A percentile compares a stretch with the other conserved stretches of the same genome.
phyloP scores from a whole-genome alignment of 2,113 vertebrate genomes.

The Melospiza melodia region DNA sequence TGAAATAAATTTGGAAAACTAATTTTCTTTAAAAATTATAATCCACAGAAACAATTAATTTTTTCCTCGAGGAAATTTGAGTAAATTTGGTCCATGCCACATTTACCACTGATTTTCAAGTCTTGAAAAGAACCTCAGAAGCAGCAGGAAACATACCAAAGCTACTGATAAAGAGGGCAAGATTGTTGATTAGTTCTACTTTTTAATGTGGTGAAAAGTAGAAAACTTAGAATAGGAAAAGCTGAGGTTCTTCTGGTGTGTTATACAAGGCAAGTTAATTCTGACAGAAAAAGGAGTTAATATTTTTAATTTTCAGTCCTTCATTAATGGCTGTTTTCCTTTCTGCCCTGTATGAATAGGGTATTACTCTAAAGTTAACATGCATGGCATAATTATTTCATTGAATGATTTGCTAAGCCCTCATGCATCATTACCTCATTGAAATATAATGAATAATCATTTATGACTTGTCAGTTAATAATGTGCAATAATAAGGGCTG shows the following conservation, averaged over 20 bases:
- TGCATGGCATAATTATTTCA: background rate
- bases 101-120: background rate
- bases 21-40: background rate
- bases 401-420: background rate
- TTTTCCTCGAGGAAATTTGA: background rate
- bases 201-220: background rate
- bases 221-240: background rate
- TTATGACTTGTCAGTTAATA: background rate
- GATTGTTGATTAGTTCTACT: background rate
- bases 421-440: background rate
- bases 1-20: background rate
- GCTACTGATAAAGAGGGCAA: background rate
- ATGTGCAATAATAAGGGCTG: background rate
- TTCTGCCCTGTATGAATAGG: background rate
- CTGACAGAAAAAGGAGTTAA: background rate
- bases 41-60: background rate
- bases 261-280: background rate
- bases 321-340: background rate
- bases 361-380: background rate
- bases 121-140: background rate
- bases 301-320: background rate
- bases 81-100: background rate
- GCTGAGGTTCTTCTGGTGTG: background rate
- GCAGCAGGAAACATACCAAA: background rate
- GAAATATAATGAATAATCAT: slow-evolving; percentile 23